Evolutionary conservation across 2,797 vertebrate genomes (phyloP), one percentile per base, ranked within the genome.

Genomic region (Trachurus trachurus): DNA sequence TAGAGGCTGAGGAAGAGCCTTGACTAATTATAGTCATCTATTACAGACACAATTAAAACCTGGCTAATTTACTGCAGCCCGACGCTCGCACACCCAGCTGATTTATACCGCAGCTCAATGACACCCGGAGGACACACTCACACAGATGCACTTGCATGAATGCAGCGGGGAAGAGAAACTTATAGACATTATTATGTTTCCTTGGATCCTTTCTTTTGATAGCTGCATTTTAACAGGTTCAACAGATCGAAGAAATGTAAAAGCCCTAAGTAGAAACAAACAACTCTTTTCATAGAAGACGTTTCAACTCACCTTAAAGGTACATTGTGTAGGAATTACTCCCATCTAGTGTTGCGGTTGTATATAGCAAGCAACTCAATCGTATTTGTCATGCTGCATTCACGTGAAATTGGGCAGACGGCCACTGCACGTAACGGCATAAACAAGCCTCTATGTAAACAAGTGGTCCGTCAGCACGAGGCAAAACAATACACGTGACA

Each of bases 21-120:
- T 94, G 93, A 95, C 93, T 94, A 93, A 94, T 93, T 92, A 93
- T 83, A 91, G 83, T 92, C 92, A 94, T 94, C 90, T 94, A 94
- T 94, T 94, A 93, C 85, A 86, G 92, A 92, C 90, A 94, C 93
- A 95, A 95, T 95, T 94, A 95, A 93, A 95, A 92, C 75, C 88
- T 73, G 85, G 91, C 92, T 93, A 93, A 93, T 94, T 94, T 93
- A 92, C 92, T 87, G 90, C 90, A 89, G 88, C 90, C 85, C 74
- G 70, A 90, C 74, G 79, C 90, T 87, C 85, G 71, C 87, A 90
- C 89, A 92, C 85, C 87, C 87, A 91, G 84, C 93, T 93, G 93
- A 94, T 95, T 95, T 94, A 95, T 94, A 92, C 89, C 83, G 71
- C 63, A 77, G 59, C 82, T 87, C 94, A 95, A 95, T 94, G 94